phyloP scores from a whole-genome alignment of 2,797 vertebrate species.

The Hippocampus kuda region DNA sequence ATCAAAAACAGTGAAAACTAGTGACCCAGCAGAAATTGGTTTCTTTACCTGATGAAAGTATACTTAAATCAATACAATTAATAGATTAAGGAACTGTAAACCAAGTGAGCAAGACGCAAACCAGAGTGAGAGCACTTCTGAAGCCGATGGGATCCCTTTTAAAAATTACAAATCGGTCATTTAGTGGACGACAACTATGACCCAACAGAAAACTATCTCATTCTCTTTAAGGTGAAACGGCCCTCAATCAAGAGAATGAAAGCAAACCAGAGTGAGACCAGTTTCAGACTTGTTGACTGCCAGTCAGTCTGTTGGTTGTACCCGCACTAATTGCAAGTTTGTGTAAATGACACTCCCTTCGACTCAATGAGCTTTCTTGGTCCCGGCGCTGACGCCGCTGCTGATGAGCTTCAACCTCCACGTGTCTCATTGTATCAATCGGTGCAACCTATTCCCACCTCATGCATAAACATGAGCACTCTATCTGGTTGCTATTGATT shows the following conservation, averaged over 20 bases:
- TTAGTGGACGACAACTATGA: no score
- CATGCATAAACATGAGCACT: constrained; percentile 50
- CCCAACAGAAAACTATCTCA: no score
- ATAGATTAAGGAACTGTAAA: no score
- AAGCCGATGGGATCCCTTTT: no score
- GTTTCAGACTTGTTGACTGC: not conserved
- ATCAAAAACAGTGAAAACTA: no score
- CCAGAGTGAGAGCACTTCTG: no score
- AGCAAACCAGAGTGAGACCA: not conserved
- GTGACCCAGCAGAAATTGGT: no score
- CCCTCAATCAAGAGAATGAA: no score
- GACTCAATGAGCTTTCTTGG: constrained; percentile 14
- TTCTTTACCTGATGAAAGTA: no score
- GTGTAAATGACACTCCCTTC: not conserved
- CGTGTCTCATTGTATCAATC: constrained; percentile 47
- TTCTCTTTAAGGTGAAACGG: not conserved
- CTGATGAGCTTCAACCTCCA: constrained; percentile 31
- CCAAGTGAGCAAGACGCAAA: no score
- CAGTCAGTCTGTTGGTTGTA: not conserved
- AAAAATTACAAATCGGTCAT: no score
- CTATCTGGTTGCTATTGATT: not conserved
- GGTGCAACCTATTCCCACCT: constrained; percentile 44
- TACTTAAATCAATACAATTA: no score
- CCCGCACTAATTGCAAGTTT: not conserved
- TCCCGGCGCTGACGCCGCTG: constrained; percentile 1